Percentiles rank a stretch among this genome's conserved stretches.
phyloP scores from a whole-genome alignment of 2,797 vertebrate genomes.

The Ispidina lecontei region DNA sequence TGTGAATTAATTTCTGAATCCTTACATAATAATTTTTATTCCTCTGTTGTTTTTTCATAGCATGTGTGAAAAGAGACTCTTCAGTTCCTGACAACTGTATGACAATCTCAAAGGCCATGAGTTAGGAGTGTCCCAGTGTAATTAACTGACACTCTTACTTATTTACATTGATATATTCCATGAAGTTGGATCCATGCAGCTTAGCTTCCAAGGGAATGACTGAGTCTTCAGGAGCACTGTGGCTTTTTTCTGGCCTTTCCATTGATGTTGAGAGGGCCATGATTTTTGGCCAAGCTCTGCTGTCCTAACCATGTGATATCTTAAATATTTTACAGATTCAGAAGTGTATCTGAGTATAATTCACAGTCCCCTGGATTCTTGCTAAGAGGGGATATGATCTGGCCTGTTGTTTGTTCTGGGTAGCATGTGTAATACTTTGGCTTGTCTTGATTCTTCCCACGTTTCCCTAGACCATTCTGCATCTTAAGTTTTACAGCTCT shows the following conservation, averaged over 20 bases:
- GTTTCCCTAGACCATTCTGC: conserved; percentile 37
- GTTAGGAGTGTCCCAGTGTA: neutral
- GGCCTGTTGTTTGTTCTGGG: conserved; percentile 46
- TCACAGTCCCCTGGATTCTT: neutral
- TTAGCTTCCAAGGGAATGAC: neutral
- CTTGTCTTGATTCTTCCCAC: conserved; percentile 62
- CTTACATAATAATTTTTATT: neutral
- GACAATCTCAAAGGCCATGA: neutral
- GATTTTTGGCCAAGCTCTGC: neutral
- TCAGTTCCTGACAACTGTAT: neutral
- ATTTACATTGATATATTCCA: neutral
- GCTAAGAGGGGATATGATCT: conserved; percentile 2
- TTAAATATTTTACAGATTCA: neutral
- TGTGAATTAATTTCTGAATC: conserved; percentile 19
- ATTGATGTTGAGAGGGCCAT: neutral
- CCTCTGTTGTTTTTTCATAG: neutral
- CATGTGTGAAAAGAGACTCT: neutral
- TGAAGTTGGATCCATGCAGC: neutral
- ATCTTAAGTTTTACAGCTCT: conserved; percentile 58
- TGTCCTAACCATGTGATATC: neutral
- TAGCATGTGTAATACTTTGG: conserved; percentile 52
- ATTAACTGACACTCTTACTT: neutral
- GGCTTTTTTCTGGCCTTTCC: neutral
- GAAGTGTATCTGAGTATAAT: neutral
- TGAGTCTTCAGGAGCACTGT: neutral